Percentiles rank a stretch among this genome's conserved stretches.
Conservation (phyloP, 2,113 vertebrate species). For the Galbula dea region DNA sequence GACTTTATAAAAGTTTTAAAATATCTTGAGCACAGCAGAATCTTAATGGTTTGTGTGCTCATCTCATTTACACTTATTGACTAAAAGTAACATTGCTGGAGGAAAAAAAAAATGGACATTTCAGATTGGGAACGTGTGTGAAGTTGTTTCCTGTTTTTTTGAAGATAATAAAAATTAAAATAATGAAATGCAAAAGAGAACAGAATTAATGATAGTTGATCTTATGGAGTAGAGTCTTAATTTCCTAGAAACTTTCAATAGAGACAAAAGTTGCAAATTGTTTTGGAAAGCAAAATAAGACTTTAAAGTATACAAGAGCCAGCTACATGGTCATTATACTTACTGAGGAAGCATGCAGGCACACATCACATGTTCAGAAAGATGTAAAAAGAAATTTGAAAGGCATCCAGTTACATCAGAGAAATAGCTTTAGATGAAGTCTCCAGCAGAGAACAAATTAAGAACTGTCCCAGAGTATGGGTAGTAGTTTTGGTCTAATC, state of each 20-base stretch:
- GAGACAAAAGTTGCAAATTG: constrained; percentile 29
- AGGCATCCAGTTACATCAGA: constrained; percentile 3
- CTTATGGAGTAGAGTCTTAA: neutral
- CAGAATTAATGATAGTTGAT: constrained; percentile 7
- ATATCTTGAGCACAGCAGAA: constrained; percentile 36
- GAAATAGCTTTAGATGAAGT: constrained; percentile 32
- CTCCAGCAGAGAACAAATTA: constrained; percentile 62
- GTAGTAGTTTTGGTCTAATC: constrained; percentile 21
- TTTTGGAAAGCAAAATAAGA: constrained; percentile 12
- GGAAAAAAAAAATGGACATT: neutral
- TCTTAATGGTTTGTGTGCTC: constrained; percentile 25
- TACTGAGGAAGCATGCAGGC: neutral
- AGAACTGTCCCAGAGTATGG: neutral
- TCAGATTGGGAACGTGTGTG: neutral
- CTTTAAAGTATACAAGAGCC: constrained; percentile 33
- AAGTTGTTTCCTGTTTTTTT: constrained; percentile 47
- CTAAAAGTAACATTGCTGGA: neutral
- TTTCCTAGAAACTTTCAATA: neutral
- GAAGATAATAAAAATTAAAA: constrained; percentile 63
- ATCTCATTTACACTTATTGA: constrained; percentile 55
- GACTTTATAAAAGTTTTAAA: constrained; percentile 47
- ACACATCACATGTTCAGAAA: constrained; percentile 6
- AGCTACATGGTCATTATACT: constrained; percentile 24
- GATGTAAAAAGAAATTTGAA: constrained; percentile 43
- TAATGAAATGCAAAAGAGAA: constrained; percentile 42